Conservation (phyloP, 2,113 vertebrate species). For the Pelecanus crispus region DNA sequence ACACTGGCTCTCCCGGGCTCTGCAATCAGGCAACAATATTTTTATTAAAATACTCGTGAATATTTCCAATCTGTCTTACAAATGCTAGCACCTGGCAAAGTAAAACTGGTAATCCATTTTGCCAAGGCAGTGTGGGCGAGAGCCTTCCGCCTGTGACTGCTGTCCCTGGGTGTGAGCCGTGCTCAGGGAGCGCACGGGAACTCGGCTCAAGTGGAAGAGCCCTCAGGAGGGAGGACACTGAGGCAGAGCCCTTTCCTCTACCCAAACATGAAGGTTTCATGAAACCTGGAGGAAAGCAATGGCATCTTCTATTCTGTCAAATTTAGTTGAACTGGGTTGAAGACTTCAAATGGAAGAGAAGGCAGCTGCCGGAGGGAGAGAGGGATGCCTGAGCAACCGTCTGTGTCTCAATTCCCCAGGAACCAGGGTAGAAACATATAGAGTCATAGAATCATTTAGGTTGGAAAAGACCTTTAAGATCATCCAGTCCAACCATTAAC, state of each 20-base stretch:
- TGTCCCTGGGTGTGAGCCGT: accelerated
- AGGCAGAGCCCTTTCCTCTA: neutral
- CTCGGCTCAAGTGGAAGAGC: neutral
- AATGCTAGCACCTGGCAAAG: neutral
- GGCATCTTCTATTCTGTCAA: neutral
- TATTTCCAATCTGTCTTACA: neutral
- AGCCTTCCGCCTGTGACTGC: accelerated
- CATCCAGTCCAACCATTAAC: too few relatives aligned
- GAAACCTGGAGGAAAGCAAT: neutral
- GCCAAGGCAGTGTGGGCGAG: neutral
- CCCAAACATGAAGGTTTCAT: neutral
- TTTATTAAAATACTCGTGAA: neutral
- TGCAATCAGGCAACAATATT: neutral
- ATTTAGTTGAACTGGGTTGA: neutral
- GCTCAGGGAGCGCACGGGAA: accelerated
- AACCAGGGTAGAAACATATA: neutral
- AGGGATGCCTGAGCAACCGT: neutral
- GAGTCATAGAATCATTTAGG: too few relatives aligned
- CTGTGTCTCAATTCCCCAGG: neutral
- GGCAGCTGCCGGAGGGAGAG: neutral
- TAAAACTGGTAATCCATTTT: neutral
- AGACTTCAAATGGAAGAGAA: neutral
- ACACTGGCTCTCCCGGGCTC: neutral
- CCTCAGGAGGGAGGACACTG: neutral
- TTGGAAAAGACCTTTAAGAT: too few relatives aligned